Base-by-base conservation (phyloP, 2,888 invertebrate species). In the Xestoiulus laeticollis region DNA sequence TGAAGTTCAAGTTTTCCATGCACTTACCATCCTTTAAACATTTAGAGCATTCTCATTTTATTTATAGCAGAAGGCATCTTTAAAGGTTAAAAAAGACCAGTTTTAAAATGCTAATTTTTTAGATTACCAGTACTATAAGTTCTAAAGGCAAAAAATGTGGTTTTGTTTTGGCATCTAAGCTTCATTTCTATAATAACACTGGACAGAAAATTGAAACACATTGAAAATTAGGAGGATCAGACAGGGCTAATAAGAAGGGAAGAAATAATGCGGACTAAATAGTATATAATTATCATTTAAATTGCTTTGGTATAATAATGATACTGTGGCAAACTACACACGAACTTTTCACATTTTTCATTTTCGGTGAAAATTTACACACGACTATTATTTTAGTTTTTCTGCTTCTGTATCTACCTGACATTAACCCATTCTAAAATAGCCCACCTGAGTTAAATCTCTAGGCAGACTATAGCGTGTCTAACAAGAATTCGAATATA, bases 221-320 rank as follows among this genome's bases (percentile, higher is more conserved):
- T 26, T 68, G 68, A 68, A 68, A 68, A 68, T 68, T 68, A 68
- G 68, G 26, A 43, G 68, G 68, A 68, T 68, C 68, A 26, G 68
- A 22, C 68, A 68, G 68, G 68, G 26, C 68, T 68, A 68, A 68
- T 68, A 68, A 26, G 26, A n/a, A n/a, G 68, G 26, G 26, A 26
- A 3, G 68, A 68, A 68, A 68, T 68, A 8, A 68, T n/a, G 68
- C 10, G 19, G 22, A 68, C 68, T 59, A 68, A 68, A 68, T 8
- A 26, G 68, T 68, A 68, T 68, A 26, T 22, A n/a, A 59, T 68
- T 68, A 68, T 6, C 68, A 68, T 68, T 68, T 68, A 68, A 68
- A 68, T 68, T 22, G 68, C 26, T 6, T 8, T 10, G 22, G 6
- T 68, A 68, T 68, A 26, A 26, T 68, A 26, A 22, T 26, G 22